Evolutionary conservation across 2,113 vertebrate genomes (phyloP).

Genomic region (Alces alces): DNA sequence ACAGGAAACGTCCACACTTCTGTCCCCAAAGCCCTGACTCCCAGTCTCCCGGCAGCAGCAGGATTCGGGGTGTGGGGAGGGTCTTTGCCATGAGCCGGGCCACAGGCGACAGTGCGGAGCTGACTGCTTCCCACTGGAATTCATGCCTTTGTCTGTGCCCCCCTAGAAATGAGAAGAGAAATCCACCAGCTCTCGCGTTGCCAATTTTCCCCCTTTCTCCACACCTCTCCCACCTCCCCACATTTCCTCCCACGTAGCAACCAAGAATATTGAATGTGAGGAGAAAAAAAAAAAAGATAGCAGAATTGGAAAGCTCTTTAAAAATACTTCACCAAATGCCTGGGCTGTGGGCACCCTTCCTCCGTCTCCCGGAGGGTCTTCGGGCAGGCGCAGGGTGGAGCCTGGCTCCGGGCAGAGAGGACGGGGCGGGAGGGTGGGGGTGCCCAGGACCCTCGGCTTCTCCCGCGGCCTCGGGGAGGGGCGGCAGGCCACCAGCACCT

Average conservation of each 20-base stretch:
- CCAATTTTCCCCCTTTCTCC: constrained; percentile 55
- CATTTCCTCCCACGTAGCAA: constrained; percentile 73
- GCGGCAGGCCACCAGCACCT: neutral
- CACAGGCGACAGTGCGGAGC: neutral
- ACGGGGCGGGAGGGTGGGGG: neutral
- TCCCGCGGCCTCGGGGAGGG: neutral
- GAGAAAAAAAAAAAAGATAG: constrained; percentile 65
- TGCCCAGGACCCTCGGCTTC: neutral
- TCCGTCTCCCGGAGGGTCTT: constrained; percentile 24
- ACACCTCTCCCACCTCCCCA: constrained; percentile 73
- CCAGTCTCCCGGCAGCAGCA: neutral
- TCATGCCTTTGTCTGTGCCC: neutral
- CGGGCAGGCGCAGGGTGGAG: neutral
- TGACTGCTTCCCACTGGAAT: neutral
- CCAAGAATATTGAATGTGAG: constrained; percentile 72
- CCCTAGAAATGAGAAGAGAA: constrained; percentile 45
- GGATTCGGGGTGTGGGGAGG: neutral
- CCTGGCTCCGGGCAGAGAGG: neutral
- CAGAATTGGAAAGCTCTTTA: constrained; percentile 61
- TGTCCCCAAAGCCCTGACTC: neutral
- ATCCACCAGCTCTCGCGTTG: constrained; percentile 6
- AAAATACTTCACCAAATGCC: constrained; percentile 58
- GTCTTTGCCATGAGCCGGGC: neutral
- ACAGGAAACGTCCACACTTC: neutral
- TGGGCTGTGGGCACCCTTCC: constrained; percentile 25